Conservation (phyloP, 2,888 invertebrate genomes). For the Octonoba sinensis region DNA sequence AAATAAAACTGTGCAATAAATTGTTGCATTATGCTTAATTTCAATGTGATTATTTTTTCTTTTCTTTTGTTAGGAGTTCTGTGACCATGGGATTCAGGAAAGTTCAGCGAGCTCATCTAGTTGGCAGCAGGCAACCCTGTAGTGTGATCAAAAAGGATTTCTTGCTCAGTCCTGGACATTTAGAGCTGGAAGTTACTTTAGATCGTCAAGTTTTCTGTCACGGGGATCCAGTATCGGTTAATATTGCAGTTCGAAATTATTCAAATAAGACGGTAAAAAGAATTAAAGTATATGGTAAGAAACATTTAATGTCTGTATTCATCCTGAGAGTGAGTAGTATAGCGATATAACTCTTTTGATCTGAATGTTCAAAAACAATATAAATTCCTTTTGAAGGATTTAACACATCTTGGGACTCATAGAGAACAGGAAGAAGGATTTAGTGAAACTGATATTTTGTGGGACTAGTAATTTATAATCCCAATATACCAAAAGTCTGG, state of each 20-base stretch:
- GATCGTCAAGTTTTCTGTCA: constrained; percentile 87
- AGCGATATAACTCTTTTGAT: background rate
- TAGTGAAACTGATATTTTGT: no score
- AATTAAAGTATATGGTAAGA: constrained; percentile 82
- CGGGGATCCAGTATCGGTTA: constrained; percentile 90
- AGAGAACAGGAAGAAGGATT: no score
- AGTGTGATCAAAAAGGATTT: constrained; percentile 95
- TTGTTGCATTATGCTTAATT: no score
- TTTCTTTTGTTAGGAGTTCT: constrained; percentile 79
- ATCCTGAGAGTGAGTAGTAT: background rate
- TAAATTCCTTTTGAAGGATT: no score
- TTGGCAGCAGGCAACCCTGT: constrained; percentile 91
- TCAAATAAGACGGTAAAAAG: constrained; percentile 96
- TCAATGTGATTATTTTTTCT: no score
- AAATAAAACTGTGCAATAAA: no score
- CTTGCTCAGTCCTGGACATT: constrained; percentile 91
- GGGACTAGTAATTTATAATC: no score
- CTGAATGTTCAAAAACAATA: background rate
- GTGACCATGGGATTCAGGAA: constrained; percentile 90
- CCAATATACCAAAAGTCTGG: no score
- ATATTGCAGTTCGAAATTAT: constrained; percentile 91
- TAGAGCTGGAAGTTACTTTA: constrained; percentile 92
- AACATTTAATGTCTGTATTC: background rate
- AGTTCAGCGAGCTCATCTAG: constrained; percentile 91
- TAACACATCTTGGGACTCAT: no score